Evolutionary conservation across 2,888 invertebrate species (phyloP), one percentile per base, ranked within the genome.

Genomic region (Drosophila anomalipes): DNA sequence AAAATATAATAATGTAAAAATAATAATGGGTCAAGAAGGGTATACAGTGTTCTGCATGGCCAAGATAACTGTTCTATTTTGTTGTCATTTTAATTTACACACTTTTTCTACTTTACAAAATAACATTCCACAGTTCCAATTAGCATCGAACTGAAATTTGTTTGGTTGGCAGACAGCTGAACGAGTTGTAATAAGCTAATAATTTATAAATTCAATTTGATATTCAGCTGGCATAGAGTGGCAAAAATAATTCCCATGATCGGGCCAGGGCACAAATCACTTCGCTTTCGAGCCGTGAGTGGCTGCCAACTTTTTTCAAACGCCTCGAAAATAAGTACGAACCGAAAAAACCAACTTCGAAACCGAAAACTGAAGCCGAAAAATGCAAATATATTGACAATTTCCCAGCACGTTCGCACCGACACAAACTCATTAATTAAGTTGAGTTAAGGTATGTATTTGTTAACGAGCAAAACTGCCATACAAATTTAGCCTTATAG

Each of bases 171-270:
- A 14, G 68, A 74, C 59, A 68, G 58, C 52, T 82, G 86, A 86
- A 74, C 89, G 87, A 90, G 74, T 90, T 87, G 82, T 88, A 91
- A 91, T 88, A 88, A 84, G 81, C 89, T 78, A 60, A 84, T 91
- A 89, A 81, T 89, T 88, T 88, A 88, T 88, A 89, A 89, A 84
- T 88, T 68, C 61, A 79, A 73, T 70, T 91, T 87, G 79, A 89
- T 87, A 88, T 88, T 88, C 88, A 66, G 75, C 10, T 68, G 78
- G 88, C 88, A 88, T 91, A 78, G 70, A 68, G 67, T 68, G 91
- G 88, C 91, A 79, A 79, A 88, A 87, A 89, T 85, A 79, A 91
- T 88, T 88, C 88, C 91, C 88, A 88, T 89, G 88, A 74, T 76
- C 82, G 70, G 53, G 75, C 33, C 70, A 61, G 71, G 70, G 66